These are phyloP conservation scores for Paguma larvata DNA, from an alignment of 2,797 vertebrate species.

Conservation along the genomic window DNA sequence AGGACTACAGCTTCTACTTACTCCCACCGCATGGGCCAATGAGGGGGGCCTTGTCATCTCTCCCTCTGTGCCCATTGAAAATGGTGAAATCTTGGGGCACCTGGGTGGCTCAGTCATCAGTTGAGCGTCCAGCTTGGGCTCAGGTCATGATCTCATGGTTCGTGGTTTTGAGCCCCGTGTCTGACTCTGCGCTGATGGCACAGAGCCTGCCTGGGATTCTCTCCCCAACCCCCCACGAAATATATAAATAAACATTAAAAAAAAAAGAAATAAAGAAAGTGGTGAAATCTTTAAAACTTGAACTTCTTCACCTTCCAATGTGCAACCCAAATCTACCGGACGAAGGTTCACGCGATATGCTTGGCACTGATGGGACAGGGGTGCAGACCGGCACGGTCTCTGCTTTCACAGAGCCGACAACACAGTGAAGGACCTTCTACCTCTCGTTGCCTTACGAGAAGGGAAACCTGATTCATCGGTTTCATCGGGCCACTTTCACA, in stretches of 20 bases:
- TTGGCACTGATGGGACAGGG: background rate
- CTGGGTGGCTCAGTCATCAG: too few relatives aligned
- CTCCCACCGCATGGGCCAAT: background rate
- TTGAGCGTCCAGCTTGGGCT: too few relatives aligned
- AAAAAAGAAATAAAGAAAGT: background rate
- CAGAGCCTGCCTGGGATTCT: too few relatives aligned
- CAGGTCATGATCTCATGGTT: too few relatives aligned
- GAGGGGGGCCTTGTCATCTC: background rate
- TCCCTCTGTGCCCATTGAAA: background rate
- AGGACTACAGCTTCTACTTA: background rate
- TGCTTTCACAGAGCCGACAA: background rate
- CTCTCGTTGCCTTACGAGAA: background rate
- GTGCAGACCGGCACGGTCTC: fast-evolving
- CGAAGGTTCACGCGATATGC: background rate
- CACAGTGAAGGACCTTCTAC: background rate
- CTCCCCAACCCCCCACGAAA: too few relatives aligned
- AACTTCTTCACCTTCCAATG: background rate
- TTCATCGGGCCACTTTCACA: background rate
- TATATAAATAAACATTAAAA: too few relatives aligned
- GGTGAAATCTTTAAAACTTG: background rate
- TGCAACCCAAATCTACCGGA: background rate
- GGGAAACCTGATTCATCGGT: background rate
- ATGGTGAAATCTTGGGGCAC: background rate
- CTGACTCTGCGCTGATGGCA: too few relatives aligned
- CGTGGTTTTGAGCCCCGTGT: too few relatives aligned